Percentiles rank a stretch among this genome's conserved stretches.
These are phyloP conservation scores for Bombus fervidus DNA, from an alignment of 1,140 invertebrate genomes.

Conservation along the genomic window DNA sequence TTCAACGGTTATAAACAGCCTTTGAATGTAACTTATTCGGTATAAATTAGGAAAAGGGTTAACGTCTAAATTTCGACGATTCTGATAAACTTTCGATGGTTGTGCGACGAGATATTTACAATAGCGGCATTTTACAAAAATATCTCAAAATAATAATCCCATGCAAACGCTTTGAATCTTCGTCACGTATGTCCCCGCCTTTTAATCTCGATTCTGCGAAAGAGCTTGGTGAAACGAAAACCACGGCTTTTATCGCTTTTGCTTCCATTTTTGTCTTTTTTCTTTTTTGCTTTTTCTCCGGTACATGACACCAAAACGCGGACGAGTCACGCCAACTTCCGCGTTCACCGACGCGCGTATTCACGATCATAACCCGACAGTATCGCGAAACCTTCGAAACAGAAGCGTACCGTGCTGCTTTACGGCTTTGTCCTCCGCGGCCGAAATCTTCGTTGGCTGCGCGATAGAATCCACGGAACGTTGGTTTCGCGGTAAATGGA, in stretches of 20 bases:
- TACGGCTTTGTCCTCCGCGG: background rate
- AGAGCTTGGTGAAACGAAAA: background rate
- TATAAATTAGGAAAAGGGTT: too few species aligned
- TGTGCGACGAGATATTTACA: background rate
- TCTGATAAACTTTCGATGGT: background rate
- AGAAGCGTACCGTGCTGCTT: background rate
- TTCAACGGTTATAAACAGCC: too few species aligned
- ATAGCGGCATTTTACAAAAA: background rate
- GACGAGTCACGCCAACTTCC: background rate
- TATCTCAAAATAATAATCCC: background rate
- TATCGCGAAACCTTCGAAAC: background rate
- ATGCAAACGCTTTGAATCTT: background rate
- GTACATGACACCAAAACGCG: background rate
- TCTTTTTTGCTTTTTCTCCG: background rate
- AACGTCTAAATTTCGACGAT: too few species aligned
- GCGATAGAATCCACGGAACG: slow-evolving; percentile 15
- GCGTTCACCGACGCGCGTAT: background rate
- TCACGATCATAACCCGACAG: slow-evolving; percentile 12
- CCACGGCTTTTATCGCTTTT: background rate
- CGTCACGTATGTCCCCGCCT: background rate
- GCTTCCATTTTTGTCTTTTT: background rate
- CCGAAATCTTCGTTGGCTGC: background rate
- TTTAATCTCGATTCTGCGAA: slow-evolving; percentile 12
- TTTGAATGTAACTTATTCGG: too few species aligned
- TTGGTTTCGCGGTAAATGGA: slow-evolving; percentile 16